Base-by-base conservation (phyloP, 1,140 invertebrate species). In the Phortica variegata region DNA sequence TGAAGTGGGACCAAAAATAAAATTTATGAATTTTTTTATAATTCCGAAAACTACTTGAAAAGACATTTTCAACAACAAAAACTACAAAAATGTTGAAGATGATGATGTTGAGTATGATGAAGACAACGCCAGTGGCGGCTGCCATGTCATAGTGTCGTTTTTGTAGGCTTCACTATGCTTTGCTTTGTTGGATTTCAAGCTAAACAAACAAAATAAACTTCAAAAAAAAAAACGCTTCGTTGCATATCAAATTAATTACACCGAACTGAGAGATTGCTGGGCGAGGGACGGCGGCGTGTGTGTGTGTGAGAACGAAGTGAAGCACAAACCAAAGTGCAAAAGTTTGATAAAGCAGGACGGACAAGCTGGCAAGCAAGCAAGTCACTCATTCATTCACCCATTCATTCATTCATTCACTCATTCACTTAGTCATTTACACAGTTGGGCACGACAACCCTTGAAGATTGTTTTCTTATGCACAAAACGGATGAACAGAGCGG, bases 191-290 rank as follows among this genome's bases (percentile, higher is more conserved):
- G 57, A 49, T 53, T 56, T 65, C 52, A 51, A 68, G 52, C 66
- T 68, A 68, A 52, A 60, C 63, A 66, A 68, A 66, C 63, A 66
- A 68, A 68, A 66, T 60, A 66, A 68, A 68, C 63, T 63, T 66
- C 53, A 65, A 44, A 53, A 63, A 65, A 44, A 53, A 63, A 65
- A 66, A 68, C 63, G 62, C 63, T 68, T 66, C 59, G 62, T 68
- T 68, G 62, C 62, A 66, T 66, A 66, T 66, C 63, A 66, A 66
- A 66, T 66, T 66, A 66, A 66, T 66, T 68, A 66, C 62, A 60
- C 43, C 51, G 44, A 50, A 53, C 32, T 13, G 32, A 34, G n/a
- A 4, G 6, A 34, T 4, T 4, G 32, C 13, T 9, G 13, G 13
- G 32, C 13, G 32, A 6, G 32, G n/a, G 5, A 34, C n/a, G 26